Conservation (phyloP, 2,888 invertebrate genomes). For the Shargacucullia verbasci region DNA sequence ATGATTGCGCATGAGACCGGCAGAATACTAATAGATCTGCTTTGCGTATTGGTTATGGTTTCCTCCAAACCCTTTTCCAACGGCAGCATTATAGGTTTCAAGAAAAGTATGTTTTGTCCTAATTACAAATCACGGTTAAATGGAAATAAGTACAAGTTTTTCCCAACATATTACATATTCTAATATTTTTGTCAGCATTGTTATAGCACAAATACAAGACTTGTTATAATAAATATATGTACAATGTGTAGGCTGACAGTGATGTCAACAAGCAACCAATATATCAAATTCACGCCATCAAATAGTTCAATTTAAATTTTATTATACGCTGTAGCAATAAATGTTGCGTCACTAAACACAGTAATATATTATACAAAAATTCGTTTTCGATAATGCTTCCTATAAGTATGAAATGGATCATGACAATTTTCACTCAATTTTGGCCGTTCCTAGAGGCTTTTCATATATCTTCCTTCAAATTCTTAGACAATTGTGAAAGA, state of each 20-base stretch:
- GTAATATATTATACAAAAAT: neutral
- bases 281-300: conserved; percentile 20
- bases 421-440: too few species aligned
- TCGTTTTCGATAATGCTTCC: too few species aligned
- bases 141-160: neutral
- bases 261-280: conserved; percentile 34
- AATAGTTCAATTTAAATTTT: conserved; percentile 13
- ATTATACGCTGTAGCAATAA: neutral
- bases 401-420: too few species aligned
- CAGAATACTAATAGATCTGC: too few species aligned
- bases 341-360: conserved; percentile 1
- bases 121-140: neutral
- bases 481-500: too few species aligned
- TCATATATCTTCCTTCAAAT: too few species aligned
- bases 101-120: too few species aligned
- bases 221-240: conserved; percentile 1
- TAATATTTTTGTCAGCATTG: neutral
- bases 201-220: neutral
- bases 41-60: too few species aligned
- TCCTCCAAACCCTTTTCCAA: too few species aligned
- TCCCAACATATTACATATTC: neutral
- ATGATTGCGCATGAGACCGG: too few species aligned
- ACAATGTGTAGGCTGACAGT: conserved; percentile 19
- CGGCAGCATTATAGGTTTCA: too few species aligned
- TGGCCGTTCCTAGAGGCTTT: too few species aligned